Conservation (phyloP, 2,888 invertebrate genomes). For the Pilophorus perplexus region DNA sequence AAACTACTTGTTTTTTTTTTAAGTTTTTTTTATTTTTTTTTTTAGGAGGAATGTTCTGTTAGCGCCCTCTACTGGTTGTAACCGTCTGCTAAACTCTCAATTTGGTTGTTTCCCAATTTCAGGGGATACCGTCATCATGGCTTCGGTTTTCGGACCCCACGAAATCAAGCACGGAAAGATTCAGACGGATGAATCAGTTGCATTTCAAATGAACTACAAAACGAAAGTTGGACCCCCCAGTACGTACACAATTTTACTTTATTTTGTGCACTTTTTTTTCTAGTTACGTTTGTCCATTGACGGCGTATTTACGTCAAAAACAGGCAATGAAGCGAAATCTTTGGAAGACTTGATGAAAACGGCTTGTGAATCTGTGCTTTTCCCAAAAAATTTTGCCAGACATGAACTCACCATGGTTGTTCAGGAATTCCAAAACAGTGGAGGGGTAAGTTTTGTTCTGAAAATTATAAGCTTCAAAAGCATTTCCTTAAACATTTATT, state of each 20-base stretch:
- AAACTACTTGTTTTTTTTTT: too few species aligned
- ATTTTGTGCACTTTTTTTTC: too few species aligned
- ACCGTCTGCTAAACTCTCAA: too few species aligned
- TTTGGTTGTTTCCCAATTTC: too few species aligned
- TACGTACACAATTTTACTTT: conserved; percentile 51
- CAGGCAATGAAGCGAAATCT: conserved; percentile 19
- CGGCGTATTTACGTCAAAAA: too few species aligned
- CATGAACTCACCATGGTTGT: conserved; percentile 74
- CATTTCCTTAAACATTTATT: too few species aligned
- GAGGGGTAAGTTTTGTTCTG: conserved; percentile 66
- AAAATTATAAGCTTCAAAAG: too few species aligned
- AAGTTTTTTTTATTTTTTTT: too few species aligned
- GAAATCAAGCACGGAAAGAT: conserved; percentile 75
- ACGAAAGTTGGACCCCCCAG: conserved; percentile 74
- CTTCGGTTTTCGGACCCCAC: conserved; percentile 78
- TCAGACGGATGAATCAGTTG: conserved; percentile 68
- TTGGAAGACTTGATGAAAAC: conserved; percentile 54
- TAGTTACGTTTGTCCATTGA: too few species aligned
- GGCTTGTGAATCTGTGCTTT: conserved; percentile 71
- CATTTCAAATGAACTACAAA: conserved; percentile 73
- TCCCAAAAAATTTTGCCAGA: conserved; percentile 73
- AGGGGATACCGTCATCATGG: conserved; percentile 76
- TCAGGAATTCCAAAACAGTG: conserved; percentile 83
- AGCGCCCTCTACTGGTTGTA: conserved; percentile 31
- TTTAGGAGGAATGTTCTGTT: neutral